Evolutionary conservation across 1,140 invertebrate genomes (phyloP).

Genomic region (Whitmania pigra): DNA sequence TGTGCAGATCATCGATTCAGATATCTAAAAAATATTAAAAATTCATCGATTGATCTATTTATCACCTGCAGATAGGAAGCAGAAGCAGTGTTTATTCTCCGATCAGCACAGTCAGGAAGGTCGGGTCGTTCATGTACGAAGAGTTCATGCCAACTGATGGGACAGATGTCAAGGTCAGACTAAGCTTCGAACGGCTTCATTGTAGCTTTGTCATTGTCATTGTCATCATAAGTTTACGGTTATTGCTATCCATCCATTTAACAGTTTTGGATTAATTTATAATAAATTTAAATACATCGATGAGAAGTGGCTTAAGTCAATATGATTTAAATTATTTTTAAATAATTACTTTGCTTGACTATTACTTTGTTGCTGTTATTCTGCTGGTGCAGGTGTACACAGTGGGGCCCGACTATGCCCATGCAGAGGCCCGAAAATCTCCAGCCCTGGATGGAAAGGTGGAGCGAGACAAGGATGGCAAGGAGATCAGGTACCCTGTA

Average conservation of each 20-base stretch:
- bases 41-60: slow-evolving; percentile 14
- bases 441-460: slow-evolving; percentile 91
- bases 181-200: background rate
- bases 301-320: too few species aligned
- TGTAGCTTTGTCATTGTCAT: background rate
- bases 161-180: slow-evolving; percentile 69
- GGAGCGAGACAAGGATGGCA: slow-evolving; percentile 91
- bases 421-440: slow-evolving; percentile 95
- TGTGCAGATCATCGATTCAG: background rate
- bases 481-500: slow-evolving; percentile 95
- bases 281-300: too few species aligned
- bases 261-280: too few species aligned
- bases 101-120: slow-evolving; percentile 85
- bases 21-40: too few species aligned
- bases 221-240: background rate
- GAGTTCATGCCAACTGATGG: slow-evolving; percentile 99
- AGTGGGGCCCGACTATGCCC: slow-evolving; percentile 93
- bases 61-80: slow-evolving; percentile 71
- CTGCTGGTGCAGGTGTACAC: slow-evolving; percentile 59
- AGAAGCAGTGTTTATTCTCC: slow-evolving; percentile 94
- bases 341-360: too few species aligned
- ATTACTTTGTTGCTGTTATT: too few species aligned
- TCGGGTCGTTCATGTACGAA: slow-evolving; percentile 98
- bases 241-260: background rate
- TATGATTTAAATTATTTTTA: too few species aligned